A percentile compares a stretch with the other conserved stretches of the same genome.
phyloP scores from a whole-genome alignment of 2,797 vertebrate genomes.

The Lagorchestes hirsutus region DNA sequence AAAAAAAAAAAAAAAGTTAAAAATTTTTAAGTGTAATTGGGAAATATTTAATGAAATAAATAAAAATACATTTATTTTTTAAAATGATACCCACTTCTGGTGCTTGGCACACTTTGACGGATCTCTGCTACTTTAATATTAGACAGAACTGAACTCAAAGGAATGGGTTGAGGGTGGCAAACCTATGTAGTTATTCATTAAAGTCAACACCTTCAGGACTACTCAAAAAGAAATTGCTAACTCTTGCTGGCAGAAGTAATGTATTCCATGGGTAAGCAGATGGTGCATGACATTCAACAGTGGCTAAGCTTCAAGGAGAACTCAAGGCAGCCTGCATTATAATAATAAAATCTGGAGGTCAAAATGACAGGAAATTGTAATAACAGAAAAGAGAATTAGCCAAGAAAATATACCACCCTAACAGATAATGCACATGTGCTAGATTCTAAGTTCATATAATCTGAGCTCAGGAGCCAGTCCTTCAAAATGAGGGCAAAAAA shows the following conservation, averaged over 20 bases:
- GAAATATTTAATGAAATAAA: not conserved
- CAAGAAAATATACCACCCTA: not conserved
- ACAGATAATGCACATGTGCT: not conserved
- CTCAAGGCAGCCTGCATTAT: not conserved
- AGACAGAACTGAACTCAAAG: not conserved
- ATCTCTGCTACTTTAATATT: slow-evolving; percentile 28
- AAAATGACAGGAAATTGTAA: not conserved
- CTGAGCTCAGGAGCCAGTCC: not conserved
- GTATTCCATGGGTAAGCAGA: not conserved
- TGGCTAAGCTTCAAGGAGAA: slow-evolving; percentile 28
- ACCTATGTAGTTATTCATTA: not conserved
- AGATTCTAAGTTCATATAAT: not conserved
- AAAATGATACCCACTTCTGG: not conserved
- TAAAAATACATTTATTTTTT: too few relatives aligned
- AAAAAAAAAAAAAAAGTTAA: not conserved
- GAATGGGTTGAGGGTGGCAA: not conserved
- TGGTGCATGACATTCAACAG: not conserved
- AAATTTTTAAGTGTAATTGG: not conserved
- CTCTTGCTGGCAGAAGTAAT: not conserved
- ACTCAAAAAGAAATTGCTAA: not conserved
- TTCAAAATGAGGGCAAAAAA: slow-evolving; percentile 1
- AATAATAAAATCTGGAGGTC: not conserved
- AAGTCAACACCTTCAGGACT: not conserved
- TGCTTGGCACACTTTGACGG: slow-evolving; percentile 1
- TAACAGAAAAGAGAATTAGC: slow-evolving; percentile 19